phyloP scores from a whole-genome alignment of 2,113 vertebrate genomes.

The human region GRCh38 chr16:81659001-81659500 shows the following conservation, averaged over 20 bases:
- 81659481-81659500: neutral
- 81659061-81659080: neutral
- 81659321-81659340: neutral
- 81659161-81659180: neutral
- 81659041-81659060: neutral
- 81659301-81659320: neutral
- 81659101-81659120: neutral
- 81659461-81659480: too few species aligned
- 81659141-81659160: neutral
- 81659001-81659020: neutral
- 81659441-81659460: neutral
- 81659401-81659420: neutral
- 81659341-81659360: neutral
- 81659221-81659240: neutral
- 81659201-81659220: neutral
- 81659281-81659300: neutral
- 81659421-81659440: neutral
- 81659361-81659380: neutral
- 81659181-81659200: neutral
- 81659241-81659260: neutral
- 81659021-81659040: neutral
- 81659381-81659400: neutral
- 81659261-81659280: neutral
- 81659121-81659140: too few species aligned
- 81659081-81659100: neutral